phyloP scores from a whole-genome alignment of 2,888 invertebrate genomes.

The Sphaerophoria rueppellii region DNA sequence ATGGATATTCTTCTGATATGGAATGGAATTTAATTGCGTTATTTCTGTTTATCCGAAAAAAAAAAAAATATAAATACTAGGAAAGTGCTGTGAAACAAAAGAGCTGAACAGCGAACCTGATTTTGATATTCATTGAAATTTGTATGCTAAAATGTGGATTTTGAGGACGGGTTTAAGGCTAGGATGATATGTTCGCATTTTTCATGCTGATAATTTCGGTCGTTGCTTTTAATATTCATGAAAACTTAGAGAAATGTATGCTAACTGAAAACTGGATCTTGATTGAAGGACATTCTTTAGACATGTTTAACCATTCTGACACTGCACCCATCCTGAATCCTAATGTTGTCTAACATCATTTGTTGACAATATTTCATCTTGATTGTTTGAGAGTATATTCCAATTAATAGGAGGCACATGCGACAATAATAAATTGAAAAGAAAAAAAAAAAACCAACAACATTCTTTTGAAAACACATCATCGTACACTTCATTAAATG shows the following conservation, averaged over 20 bases:
- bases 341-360: neutral
- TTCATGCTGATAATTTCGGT: neutral
- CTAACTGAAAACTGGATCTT: neutral
- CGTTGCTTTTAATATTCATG: neutral
- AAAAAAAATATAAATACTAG: constrained; percentile 13
- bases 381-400: no score
- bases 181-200: neutral
- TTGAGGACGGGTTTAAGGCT: neutral
- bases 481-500: constrained; percentile 3
- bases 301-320: neutral
- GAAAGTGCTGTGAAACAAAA: constrained; percentile 47
- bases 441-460: neutral
- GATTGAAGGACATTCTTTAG: constrained; percentile 1
- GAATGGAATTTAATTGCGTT: constrained; percentile 68
- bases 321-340: constrained; percentile 19
- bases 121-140: constrained; percentile 42
- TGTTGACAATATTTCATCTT: neutral
- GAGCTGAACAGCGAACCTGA: constrained; percentile 60
- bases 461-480: constrained; percentile 6
- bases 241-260: neutral
- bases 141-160: constrained; percentile 22
- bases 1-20: constrained; percentile 51
- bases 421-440: neutral
- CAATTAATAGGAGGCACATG: no score
- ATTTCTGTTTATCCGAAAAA: constrained; percentile 32